These are phyloP conservation scores for Mamestra configurata DNA, from an alignment of 1,140 invertebrate species.

Conservation along the genomic window DNA sequence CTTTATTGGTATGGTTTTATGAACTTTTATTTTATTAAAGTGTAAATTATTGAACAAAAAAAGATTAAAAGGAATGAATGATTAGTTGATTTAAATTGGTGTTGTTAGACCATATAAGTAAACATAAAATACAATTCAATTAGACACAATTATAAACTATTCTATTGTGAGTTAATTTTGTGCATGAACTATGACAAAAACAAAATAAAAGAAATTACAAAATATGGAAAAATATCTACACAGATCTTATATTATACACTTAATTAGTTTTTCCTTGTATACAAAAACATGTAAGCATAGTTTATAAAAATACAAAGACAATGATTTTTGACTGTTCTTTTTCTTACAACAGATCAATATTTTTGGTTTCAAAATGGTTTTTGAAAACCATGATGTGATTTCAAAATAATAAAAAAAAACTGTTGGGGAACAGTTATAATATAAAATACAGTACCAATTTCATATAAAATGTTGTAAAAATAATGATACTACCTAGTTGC, in stretches of 20 bases:
- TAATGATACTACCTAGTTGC: neutral
- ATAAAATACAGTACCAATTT: neutral
- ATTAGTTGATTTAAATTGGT: neutral
- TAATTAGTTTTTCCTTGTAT: conserved; percentile 25
- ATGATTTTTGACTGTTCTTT: conserved; percentile 28
- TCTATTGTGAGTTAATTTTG: conserved; percentile 23
- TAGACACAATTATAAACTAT: neutral
- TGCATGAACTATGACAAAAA: conserved; percentile 9
- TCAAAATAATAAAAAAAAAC: conserved; percentile 10
- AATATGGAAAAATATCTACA: conserved; percentile 45
- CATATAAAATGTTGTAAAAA: neutral
- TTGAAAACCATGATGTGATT: conserved; percentile 8
- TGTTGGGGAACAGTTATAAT: neutral
- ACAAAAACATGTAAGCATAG: neutral
- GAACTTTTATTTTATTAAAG: too few relatives aligned
- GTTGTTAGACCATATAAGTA: neutral
- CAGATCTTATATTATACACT: conserved; percentile 36
- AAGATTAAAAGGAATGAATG: neutral
- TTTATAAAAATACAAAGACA: conserved; percentile 32
- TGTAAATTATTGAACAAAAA: too few relatives aligned
- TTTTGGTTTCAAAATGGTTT: conserved; percentile 31
- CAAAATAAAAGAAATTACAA: conserved; percentile 9
- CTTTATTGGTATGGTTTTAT: too few relatives aligned
- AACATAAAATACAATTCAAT: conserved; percentile 16
- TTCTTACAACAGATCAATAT: conserved; percentile 40